A percentile compares a stretch with the other conserved stretches of the same genome.
phyloP scores from a whole-genome alignment of 2,113 vertebrate species.

The Caranx ignobilis region DNA sequence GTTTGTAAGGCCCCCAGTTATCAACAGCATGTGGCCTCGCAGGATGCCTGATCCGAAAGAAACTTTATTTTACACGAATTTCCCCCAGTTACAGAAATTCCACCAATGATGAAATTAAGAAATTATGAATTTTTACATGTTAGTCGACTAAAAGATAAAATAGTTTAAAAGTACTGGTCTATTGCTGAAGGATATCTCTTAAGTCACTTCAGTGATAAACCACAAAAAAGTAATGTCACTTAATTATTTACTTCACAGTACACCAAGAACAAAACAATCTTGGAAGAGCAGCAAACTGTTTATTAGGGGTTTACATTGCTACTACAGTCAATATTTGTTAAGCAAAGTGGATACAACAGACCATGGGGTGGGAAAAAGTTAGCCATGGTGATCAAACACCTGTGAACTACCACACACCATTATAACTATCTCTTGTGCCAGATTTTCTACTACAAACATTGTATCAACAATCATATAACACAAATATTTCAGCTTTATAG shows the following conservation, averaged over 20 bases:
- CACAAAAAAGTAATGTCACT: background rate
- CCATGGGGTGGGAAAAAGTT: conserved; percentile 14
- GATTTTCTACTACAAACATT: conserved; percentile 5
- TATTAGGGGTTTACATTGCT: conserved; percentile 53
- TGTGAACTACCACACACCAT: conserved; percentile 14
- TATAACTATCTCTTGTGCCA: conserved; percentile 3
- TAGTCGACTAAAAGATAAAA: background rate
- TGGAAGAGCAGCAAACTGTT: conserved; percentile 57
- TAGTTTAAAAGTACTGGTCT: background rate
- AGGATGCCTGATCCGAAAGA: conserved; percentile 66
- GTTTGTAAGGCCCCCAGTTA: conserved; percentile 72
- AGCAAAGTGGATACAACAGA: conserved; percentile 19
- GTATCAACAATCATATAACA: background rate
- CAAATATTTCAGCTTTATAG: conserved; percentile 22
- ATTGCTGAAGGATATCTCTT: background rate
- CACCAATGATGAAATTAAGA: background rate
- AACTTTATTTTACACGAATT: background rate
- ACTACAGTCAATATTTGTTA: conserved; percentile 57
- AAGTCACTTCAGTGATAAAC: background rate
- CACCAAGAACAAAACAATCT: background rate
- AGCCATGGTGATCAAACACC: conserved; percentile 10
- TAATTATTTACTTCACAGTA: background rate
- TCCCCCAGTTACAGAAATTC: background rate
- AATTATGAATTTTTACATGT: background rate
- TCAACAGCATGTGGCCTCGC: conserved; percentile 51